Percentiles rank a stretch among this genome's conserved stretches.
phyloP scores from a whole-genome alignment of 2,797 vertebrate species.

The Austrolebias charrua region DNA sequence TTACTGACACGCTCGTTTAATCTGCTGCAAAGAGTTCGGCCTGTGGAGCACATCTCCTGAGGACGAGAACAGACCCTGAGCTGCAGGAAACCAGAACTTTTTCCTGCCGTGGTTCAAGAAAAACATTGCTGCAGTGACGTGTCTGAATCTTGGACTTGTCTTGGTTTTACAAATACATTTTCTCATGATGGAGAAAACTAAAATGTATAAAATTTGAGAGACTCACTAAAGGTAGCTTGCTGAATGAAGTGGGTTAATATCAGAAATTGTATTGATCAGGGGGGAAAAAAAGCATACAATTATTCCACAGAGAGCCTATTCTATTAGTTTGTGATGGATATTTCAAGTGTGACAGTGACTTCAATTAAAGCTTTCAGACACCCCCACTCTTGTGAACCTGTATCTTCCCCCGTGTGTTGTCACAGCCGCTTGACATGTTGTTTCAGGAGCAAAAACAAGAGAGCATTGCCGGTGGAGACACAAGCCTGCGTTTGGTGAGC shows the following conservation, averaged over 20 bases:
- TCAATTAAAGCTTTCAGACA: constrained; percentile 34
- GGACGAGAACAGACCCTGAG: constrained; percentile 59
- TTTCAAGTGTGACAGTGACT: constrained; percentile 37
- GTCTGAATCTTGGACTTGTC: constrained; percentile 43
- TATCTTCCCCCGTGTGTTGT: constrained; percentile 47
- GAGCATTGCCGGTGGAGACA: constrained; percentile 44
- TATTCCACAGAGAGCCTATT: constrained; percentile 12
- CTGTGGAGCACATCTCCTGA: constrained; percentile 50
- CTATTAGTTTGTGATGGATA: constrained; percentile 40
- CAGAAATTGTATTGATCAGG: constrained; percentile 32
- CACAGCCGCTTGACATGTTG: constrained; percentile 65
- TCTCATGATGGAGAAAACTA: constrained; percentile 11
- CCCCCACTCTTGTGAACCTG: no score
- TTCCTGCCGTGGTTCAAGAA: constrained; percentile 16
- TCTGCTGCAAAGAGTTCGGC: constrained; percentile 71
- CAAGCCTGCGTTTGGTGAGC: constrained; percentile 52
- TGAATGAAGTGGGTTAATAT: constrained; percentile 12
- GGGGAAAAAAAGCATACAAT: constrained; percentile 11
- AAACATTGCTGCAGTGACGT: constrained; percentile 38
- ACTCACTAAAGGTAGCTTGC: constrained; percentile 26
- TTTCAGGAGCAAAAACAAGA: constrained; percentile 43
- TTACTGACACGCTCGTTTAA: constrained; percentile 72
- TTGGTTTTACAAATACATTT: constrained; percentile 42
- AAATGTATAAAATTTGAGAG: constrained; percentile 31
- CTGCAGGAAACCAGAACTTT: constrained; percentile 44